A percentile compares a stretch with the other conserved stretches of the same genome.
These are phyloP conservation scores for Bhutanitis thaidina DNA, from an alignment of 2,888 invertebrate species.

Conservation along the genomic window DNA sequence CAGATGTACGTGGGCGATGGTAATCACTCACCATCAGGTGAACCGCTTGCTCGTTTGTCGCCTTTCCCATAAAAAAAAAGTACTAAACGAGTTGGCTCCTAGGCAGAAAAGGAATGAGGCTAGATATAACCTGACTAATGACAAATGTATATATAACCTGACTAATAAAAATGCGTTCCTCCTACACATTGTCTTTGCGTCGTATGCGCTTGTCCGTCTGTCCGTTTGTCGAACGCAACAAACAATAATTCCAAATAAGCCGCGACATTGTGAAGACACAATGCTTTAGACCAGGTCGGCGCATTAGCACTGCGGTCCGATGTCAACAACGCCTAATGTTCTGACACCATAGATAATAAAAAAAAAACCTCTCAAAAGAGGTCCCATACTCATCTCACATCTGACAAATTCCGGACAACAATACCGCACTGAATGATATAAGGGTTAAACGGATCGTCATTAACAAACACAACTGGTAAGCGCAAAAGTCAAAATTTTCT, in stretches of 20 bases:
- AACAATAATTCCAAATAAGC: neutral
- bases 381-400: constrained; percentile 61
- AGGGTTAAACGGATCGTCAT: constrained; percentile 68
- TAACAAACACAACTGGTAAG: constrained; percentile 32
- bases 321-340: constrained; percentile 58
- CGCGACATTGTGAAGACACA: neutral
- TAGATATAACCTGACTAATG: no score
- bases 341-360: constrained; percentile 42
- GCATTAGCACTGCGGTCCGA: constrained; percentile 52
- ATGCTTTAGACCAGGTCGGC: constrained; percentile 29
- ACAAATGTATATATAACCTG: no score
- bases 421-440: constrained; percentile 57
- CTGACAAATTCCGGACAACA: constrained; percentile 76
- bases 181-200: no score
- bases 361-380: constrained; percentile 32
- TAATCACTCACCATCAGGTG: no score
- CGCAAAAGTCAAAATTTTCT: constrained; percentile 13
- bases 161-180: no score
- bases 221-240: neutral
- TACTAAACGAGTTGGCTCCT: no score
- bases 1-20: no score
- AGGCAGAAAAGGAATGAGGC: no score
- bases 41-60: no score
- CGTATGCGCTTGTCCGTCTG: no score
- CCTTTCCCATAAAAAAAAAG: no score